Base-by-base conservation (phyloP, 2,888 invertebrate species). In the Chrysomela aeneicollis region DNA sequence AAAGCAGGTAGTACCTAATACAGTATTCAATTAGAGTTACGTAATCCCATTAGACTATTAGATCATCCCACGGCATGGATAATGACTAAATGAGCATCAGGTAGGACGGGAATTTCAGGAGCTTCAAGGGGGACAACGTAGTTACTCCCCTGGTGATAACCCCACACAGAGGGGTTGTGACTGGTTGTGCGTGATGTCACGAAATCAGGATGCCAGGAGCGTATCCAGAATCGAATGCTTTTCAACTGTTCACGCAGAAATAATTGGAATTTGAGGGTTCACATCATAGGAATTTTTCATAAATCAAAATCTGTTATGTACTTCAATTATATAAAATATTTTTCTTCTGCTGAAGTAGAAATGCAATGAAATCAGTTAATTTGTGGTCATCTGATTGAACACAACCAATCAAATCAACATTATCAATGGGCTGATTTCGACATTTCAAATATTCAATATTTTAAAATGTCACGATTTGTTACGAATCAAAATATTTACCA, bases 1-100 rank as follows among this genome's bases (percentile, higher is more conserved):
- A 26, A 26, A 26, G 35, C 35, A 35, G 35, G 54, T 35, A 15
- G 26, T 5, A 17, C 30, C 47, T 64, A 64, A 64, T 64, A 10
- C 8, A 53, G 64, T 49, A 64, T 64, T 64, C 64, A 64, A 64
- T 64, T 64, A 64, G 30, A 55, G 50, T 53, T 55, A 17, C 57
- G 64, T 64, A 64, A 64, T 64, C 55, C 60, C 64, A 60, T 64
- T 64, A 64, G 59, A 64, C 55, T 55, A 64, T 64, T 15, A 15
- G 42, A 42, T 42, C 42, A 42, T 42, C 42, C 42, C 15, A 42
- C 15, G 42, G 42, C 57, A 59, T 46, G 55, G 64, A 64, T 64
- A 64, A 60, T 64, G 59, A 64, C 64, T 60, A 54, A 60, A 54
- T 60, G 59, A 60, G 64, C 64, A 64, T 15, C 42, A 60, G 53